Conservation (phyloP, 2,797 vertebrate genomes). For the Prionace glauca region DNA sequence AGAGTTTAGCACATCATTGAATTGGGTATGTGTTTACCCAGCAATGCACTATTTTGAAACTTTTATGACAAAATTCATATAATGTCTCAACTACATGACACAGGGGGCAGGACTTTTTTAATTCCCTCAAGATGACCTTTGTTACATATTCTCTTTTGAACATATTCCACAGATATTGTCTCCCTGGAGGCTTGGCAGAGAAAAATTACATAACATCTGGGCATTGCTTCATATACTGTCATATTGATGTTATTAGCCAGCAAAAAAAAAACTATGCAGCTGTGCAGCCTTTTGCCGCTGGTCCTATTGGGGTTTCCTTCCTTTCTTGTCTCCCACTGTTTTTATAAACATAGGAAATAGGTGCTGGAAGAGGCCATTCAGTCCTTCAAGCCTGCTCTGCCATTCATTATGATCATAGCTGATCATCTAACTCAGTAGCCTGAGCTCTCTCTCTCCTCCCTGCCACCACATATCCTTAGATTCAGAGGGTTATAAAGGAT, state of each 20-base stretch:
- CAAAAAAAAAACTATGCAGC: not conserved
- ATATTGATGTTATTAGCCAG: not conserved
- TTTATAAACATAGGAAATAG: too few relatives aligned
- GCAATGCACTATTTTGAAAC: not conserved
- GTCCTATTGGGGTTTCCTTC: not conserved
- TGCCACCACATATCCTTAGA: too few relatives aligned
- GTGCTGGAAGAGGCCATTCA: too few relatives aligned
- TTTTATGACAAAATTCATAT: not conserved
- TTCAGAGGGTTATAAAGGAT: too few relatives aligned
- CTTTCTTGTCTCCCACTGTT: not conserved
- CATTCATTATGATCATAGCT: too few relatives aligned
- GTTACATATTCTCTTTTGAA: not conserved
- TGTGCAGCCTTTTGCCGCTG: not conserved
- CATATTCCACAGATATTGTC: not conserved
- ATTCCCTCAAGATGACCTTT: not conserved
- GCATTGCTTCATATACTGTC: not conserved
- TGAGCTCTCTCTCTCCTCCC: too few relatives aligned
- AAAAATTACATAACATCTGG: not conserved
- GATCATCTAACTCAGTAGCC: too few relatives aligned
- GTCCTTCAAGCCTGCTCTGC: too few relatives aligned
- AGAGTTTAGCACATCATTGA: not conserved
- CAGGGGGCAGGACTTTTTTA: not conserved
- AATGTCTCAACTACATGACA: not conserved
- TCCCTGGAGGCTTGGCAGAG: not conserved
- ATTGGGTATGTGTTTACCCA: not conserved